Evolutionary conservation across 2,113 vertebrate genomes (phyloP), one percentile per base, ranked within the genome.

Genomic region (Vulpes lagopus): DNA sequence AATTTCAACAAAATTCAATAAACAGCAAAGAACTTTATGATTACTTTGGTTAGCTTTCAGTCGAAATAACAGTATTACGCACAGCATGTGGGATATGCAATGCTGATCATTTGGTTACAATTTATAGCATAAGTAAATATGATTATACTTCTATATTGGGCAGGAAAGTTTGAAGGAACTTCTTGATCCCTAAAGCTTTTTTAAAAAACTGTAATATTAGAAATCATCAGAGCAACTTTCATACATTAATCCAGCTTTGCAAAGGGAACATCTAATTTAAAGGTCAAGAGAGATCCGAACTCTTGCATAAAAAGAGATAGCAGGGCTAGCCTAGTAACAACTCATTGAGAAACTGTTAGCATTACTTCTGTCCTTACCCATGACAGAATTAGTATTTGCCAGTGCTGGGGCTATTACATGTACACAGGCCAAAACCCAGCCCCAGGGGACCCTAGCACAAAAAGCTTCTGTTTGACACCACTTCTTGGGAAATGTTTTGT

Each of bases 71-170:
- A 80, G 43, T 23, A 57, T 82, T 62, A 64, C 0, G 3, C 67
- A 43, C 22, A 95, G 43, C 20, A 82, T 60, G 30, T 59, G 25
- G 23, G 62, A 78, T 62, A 83, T 64, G 11, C 11, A 73, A 60
- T 78, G 78, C 62, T 92, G 59, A 93, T 95, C 73, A 80, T 59
- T 53, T 74, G 87, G 35, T 67, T 95, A 91, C 95, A 96, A 91
- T 95, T 55, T 49, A 93, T 7, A 89, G 53, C 76, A 60, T 92
- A 91, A 65, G 12, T 73, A 88, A 20, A 65, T 71, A 81, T 10
- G 6, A 89, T 51, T 84, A 89, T 43, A 96, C 69, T 94, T 96
- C 38, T 88, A 59, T 69, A n/a, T 91, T 53, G 14, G 51, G 23
- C 51, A 95, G 38, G 22, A 69, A 97, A 95, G 32, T 74, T 80